A percentile compares a stretch with the other conserved stretches of the same genome.
These are phyloP conservation scores for Silurus glanis DNA, from an alignment of 2,113 vertebrate genomes.

Conservation along the genomic window DNA sequence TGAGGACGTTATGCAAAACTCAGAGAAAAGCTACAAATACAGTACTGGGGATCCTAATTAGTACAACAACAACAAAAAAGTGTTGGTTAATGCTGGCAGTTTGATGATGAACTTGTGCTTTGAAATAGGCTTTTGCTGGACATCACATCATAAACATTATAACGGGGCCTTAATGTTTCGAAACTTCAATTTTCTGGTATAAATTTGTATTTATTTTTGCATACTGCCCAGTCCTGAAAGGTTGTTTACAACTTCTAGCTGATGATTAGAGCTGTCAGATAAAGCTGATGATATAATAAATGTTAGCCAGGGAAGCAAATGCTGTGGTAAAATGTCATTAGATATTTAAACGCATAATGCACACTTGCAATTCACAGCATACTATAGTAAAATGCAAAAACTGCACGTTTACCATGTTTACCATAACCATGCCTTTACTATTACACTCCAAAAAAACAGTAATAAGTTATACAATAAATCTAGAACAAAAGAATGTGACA, in stretches of 20 bases:
- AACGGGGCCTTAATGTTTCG: no score
- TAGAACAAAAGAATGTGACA: not conserved
- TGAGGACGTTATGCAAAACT: no score
- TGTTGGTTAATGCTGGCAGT: no score
- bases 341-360: not conserved
- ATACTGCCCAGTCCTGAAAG: no score
- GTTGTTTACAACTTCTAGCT: not conserved
- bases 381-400: not conserved
- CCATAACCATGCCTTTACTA: not conserved
- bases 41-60: no score
- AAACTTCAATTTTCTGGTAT: no score
- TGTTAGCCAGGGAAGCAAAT: not conserved
- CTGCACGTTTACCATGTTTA: not conserved
- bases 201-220: no score
- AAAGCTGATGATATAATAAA: not conserved
- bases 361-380: not conserved
- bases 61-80: not conserved
- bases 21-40: no score
- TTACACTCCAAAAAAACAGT: not conserved
- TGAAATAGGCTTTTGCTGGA: no score
- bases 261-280: not conserved
- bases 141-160: no score
- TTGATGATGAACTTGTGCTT: not conserved
- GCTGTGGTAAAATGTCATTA: not conserved
- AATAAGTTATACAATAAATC: not conserved